A percentile compares a stretch with the other conserved stretches of the same genome.
Evolutionary conservation across 2,888 invertebrate species (phyloP).

Genomic region (Schrankia costaestrigalis): DNA sequence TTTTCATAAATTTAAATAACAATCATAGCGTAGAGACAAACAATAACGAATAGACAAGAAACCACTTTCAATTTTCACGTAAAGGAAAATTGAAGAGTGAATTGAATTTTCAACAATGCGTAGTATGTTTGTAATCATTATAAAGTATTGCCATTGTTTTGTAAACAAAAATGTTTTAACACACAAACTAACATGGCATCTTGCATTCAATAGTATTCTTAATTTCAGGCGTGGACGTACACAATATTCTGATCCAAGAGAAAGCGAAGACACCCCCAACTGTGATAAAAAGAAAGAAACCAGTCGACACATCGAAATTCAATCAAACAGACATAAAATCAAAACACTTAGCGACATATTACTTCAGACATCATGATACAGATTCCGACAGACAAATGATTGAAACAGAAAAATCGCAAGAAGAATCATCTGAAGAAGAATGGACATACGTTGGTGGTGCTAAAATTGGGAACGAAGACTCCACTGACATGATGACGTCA

Average conservation of each 20-base stretch:
- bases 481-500: slow-evolving; percentile 75
- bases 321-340: slow-evolving; percentile 88
- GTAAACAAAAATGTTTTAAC: too few relatives aligned
- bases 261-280: slow-evolving; percentile 66
- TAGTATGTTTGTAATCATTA: slow-evolving; percentile 31
- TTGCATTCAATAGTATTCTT: neutral
- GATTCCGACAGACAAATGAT: slow-evolving; percentile 88
- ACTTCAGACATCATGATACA: slow-evolving; percentile 92
- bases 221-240: slow-evolving; percentile 55
- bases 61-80: slow-evolving; percentile 41
- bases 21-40: slow-evolving; percentile 6
- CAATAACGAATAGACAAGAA: slow-evolving; percentile 7
- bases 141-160: slow-evolving; percentile 32
- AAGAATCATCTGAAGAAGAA: slow-evolving; percentile 77
- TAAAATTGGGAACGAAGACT: slow-evolving; percentile 68
- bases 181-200: slow-evolving; percentile 23
- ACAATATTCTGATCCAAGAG: slow-evolving; percentile 47
- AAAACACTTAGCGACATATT: slow-evolving; percentile 91
- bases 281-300: slow-evolving; percentile 75
- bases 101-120: slow-evolving; percentile 58
- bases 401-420: slow-evolving; percentile 71
- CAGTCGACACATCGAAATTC: slow-evolving; percentile 81
- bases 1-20: slow-evolving; percentile 4
- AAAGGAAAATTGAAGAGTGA: slow-evolving; percentile 28
- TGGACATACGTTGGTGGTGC: slow-evolving; percentile 84